Conservation (phyloP, 2,888 invertebrate species). For the Drosophila merina region DNA sequence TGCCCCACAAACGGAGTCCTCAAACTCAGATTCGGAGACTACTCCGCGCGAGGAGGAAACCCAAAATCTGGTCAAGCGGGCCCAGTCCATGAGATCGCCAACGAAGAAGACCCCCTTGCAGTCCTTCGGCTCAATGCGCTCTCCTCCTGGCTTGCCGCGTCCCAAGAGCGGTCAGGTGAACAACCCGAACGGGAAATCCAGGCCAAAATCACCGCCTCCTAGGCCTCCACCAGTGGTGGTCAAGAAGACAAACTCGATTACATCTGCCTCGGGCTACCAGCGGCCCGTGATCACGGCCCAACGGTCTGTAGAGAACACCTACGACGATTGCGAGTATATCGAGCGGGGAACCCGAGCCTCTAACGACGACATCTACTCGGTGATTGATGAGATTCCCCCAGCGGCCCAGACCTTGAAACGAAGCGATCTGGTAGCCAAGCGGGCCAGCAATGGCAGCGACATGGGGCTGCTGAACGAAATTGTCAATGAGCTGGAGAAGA, state of each 20-base stretch:
- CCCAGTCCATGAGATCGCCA: conserved; percentile 92
- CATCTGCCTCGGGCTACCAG: conserved; percentile 86
- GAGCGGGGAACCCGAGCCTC: conserved; percentile 85
- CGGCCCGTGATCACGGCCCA: conserved; percentile 84
- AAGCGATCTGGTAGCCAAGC: conserved; percentile 82
- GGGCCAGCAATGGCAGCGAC: conserved; percentile 82
- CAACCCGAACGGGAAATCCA: conserved; percentile 77
- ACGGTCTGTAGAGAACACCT: conserved; percentile 85
- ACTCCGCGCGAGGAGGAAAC: conserved; percentile 84
- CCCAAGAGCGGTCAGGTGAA: conserved; percentile 88
- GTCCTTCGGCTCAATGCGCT: conserved; percentile 93
- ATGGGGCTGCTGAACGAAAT: conserved; percentile 93
- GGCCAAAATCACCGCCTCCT: conserved; percentile 91
- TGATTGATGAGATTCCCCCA: conserved; percentile 91
- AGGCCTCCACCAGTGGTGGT: conserved; percentile 85
- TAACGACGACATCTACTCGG: conserved; percentile 94
- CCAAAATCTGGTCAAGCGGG: conserved; percentile 87
- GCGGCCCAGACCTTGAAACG: conserved; percentile 81
- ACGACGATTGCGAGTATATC: conserved; percentile 91
- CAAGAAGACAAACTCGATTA: conserved; percentile 83
- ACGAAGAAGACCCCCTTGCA: conserved; percentile 86
- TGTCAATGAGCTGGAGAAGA: conserved; percentile 93
- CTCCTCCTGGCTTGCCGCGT: conserved; percentile 86
- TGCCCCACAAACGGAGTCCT: conserved; percentile 87
- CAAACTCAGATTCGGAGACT: conserved; percentile 82